Evolutionary conservation across 2,888 invertebrate species (phyloP).

Genomic region (Lasioglossum marginatum): DNA sequence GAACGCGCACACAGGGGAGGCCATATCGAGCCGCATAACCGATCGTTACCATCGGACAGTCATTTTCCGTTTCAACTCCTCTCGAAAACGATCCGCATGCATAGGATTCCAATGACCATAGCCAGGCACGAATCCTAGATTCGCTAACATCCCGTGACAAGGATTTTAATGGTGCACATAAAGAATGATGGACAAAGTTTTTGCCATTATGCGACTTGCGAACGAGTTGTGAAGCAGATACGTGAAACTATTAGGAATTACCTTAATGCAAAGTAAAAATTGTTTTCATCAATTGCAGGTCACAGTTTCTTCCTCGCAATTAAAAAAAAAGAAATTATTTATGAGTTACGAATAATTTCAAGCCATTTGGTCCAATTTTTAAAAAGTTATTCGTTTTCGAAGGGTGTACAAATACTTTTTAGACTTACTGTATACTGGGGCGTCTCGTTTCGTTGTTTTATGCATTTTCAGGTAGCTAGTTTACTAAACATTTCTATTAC

Average conservation of each 20-base stretch:
- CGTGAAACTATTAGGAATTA: too few species aligned
- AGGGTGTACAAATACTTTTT: too few species aligned
- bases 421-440: too few species aligned
- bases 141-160: neutral
- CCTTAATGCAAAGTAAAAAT: too few species aligned
- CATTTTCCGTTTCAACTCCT: constrained; percentile 13
- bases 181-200: neutral
- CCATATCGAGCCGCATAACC: constrained; percentile 4
- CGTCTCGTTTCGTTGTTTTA: too few species aligned
- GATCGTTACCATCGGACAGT: constrained; percentile 25
- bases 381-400: too few species aligned
- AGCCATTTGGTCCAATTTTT: too few species aligned
- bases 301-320: too few species aligned
- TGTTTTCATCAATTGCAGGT: too few species aligned
- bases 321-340: too few species aligned
- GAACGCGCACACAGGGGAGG: neutral
- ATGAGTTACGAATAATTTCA: too few species aligned
- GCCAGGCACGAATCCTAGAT: neutral
- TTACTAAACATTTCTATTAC: neutral
- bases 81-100: constrained; percentile 13
- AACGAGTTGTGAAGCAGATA: neutral
- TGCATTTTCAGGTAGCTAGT: too few species aligned
- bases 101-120: neutral
- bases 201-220: neutral
- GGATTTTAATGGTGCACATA: constrained; percentile 23